A percentile compares a stretch with the other conserved stretches of the same genome.
Evolutionary conservation across 2,888 invertebrate species (phyloP).

Genomic region (Hesperia comma): DNA sequence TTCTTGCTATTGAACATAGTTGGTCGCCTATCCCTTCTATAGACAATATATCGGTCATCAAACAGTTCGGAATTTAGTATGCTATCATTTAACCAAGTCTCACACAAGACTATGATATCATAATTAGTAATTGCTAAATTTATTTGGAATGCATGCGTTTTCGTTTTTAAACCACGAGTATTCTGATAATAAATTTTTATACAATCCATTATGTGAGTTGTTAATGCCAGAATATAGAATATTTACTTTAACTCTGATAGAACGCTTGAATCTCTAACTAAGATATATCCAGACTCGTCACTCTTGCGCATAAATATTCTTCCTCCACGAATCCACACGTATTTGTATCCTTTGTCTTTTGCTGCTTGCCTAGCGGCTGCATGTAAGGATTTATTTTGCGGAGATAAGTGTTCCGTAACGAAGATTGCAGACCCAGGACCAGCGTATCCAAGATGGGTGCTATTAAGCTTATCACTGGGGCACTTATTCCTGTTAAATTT

Average conservation of each 20-base stretch:
- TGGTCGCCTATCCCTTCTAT: conserved; percentile 21
- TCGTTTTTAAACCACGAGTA: conserved; percentile 22
- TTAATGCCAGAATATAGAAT: not conserved
- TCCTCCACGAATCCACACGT: conserved; percentile 10
- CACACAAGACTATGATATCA: conserved; percentile 22
- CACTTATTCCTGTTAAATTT: not conserved
- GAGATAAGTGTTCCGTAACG: conserved; percentile 2
- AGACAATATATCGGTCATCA: conserved; percentile 29
- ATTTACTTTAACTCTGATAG: no score
- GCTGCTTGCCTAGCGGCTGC: not conserved
- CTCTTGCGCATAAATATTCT: conserved; percentile 9
- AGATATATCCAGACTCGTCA: not conserved
- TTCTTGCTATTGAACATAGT: conserved; percentile 6
- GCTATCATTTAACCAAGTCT: conserved; percentile 26
- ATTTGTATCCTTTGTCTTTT: conserved; percentile 5
- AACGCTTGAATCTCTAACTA: conserved; percentile 9
- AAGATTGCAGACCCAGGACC: not conserved
- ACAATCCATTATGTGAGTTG: not conserved
- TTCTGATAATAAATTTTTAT: conserved; percentile 31
- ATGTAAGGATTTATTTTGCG: conserved; percentile 3
- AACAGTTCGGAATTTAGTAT: conserved; percentile 19
- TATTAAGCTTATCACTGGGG: conserved; percentile 12
- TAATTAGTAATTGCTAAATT: conserved; percentile 22
- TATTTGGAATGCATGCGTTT: conserved; percentile 2
- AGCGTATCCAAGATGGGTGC: conserved; percentile 3